A percentile compares a stretch with the other conserved stretches of the same genome.
These are phyloP conservation scores for Stichopus horrens DNA, from an alignment of 53 echinoderm and acorn worm genomes.

Conservation along the genomic window DNA sequence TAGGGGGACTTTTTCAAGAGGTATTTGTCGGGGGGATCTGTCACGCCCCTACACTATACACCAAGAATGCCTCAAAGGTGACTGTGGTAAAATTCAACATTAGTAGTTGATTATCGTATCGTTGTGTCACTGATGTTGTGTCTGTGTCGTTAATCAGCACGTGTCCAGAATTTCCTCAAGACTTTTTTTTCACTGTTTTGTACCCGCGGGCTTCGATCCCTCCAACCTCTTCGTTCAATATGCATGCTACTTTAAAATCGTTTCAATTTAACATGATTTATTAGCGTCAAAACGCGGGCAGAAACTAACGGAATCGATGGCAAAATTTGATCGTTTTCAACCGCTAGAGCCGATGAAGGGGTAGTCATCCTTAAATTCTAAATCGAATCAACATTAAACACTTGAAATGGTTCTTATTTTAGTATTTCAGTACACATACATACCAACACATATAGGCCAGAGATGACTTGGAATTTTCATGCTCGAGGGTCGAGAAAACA, in stretches of 20 bases:
- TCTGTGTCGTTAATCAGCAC: too few relatives aligned
- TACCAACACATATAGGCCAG: background rate
- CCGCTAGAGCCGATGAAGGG: background rate
- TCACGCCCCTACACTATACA: too few relatives aligned
- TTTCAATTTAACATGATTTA: constrained; percentile 30
- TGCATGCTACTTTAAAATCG: constrained; percentile 11
- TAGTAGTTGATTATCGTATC: too few relatives aligned
- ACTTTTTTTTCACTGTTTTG: too few relatives aligned
- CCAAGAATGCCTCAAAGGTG: too few relatives aligned
- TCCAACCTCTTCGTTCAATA: background rate
- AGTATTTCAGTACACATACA: background rate
- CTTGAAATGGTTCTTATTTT: background rate
- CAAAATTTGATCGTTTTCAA: constrained; percentile 17
- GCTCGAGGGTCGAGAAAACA: background rate
- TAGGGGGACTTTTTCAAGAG: too few relatives aligned
- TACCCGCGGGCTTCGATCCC: background rate
- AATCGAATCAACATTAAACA: constrained; percentile 36
- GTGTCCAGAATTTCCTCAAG: too few relatives aligned
- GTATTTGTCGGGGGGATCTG: too few relatives aligned
- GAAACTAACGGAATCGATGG: constrained; percentile 6
- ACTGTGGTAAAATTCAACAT: too few relatives aligned
- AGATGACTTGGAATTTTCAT: background rate
- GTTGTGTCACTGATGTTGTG: too few relatives aligned
- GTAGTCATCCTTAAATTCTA: constrained; percentile 13
- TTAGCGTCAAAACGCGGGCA: constrained; percentile 7